Base-by-base conservation (phyloP, 2,797 vertebrate genomes). In the Channallabes apus region DNA sequence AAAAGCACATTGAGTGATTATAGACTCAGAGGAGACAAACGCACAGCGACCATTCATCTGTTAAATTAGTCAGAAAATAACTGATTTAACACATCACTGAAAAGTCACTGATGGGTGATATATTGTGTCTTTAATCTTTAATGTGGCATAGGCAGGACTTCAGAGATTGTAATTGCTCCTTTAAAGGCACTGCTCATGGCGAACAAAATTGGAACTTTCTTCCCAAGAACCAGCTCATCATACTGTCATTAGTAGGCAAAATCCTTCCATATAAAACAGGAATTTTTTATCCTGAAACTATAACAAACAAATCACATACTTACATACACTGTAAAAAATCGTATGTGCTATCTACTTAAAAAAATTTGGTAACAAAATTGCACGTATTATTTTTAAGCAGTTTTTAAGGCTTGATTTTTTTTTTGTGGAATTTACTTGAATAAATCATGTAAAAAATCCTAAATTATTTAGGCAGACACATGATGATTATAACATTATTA, bases 21-120 rank as follows among this genome's bases (percentile, higher is more conserved):
- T 81, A 88, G 69, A 83, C 46, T 79, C 71, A 54, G 78, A 86
- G 85, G 82, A 84, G 79, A 65, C 65, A 82, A 87, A 64, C 29
- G 35, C 78, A 54, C 80, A 67, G 51, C 54, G 61, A 58, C 82
- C 78, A 84, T 82, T 91, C 84, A 81, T 85, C 89, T 89, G 89
- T 82, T 86, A 86, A 90, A 89, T 91, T 87, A 86, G 67, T 54
- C 78, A 79, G 86, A 78, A 73, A 80, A 87, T 84, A 84, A 87
- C 86, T 69, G 82, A 86, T 75, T 83, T 83, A 61, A 68, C 82
- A 73, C 62, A 83, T 82, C 81, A 14, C 35, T 72, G 24, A 32
- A 51, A 80, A 46, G 51, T 67, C 79, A 67, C n/a, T 51, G 82
- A 82, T 71, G 65, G 11, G 24, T 41, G 32, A 41, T 80, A 75